These are phyloP conservation scores for Petrocephalus sullivani DNA, from an alignment of 2,797 vertebrate species.

Conservation along the genomic window DNA sequence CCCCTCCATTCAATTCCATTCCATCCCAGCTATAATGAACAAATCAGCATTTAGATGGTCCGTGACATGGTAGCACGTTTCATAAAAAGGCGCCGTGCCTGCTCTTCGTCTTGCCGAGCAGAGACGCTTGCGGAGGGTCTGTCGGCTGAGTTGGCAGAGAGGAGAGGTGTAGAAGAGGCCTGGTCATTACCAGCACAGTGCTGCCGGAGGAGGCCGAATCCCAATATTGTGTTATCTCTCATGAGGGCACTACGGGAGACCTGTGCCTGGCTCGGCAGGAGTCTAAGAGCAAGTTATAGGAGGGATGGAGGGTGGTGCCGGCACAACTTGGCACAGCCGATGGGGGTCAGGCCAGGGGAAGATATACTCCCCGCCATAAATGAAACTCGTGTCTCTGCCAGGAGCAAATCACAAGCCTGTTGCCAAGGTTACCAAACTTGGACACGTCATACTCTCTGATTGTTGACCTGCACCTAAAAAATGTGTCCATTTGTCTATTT, in stretches of 20 bases:
- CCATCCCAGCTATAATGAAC: background rate
- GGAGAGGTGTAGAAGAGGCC: background rate
- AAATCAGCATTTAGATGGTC: background rate
- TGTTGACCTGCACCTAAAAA: background rate
- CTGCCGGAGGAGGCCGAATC: background rate
- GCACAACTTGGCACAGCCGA: background rate
- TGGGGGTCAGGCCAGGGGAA: conserved; percentile 10
- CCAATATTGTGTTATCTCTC: conserved; percentile 21
- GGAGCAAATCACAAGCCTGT: background rate
- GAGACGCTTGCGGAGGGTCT: background rate
- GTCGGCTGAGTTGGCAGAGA: background rate
- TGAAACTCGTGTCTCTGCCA: background rate
- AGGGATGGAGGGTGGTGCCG: conserved; percentile 20
- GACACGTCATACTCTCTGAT: background rate
- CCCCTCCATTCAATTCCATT: background rate
- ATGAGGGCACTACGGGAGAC: conserved; percentile 1
- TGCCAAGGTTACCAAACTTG: background rate
- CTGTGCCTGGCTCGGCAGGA: background rate
- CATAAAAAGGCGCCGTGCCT: background rate
- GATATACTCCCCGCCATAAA: background rate
- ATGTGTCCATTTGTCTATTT: background rate
- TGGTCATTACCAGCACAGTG: conserved; percentile 26
- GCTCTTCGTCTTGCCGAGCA: background rate
- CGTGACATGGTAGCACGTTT: background rate
- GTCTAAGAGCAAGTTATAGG: conserved; percentile 12